Conservation (phyloP, 2,888 invertebrate genomes). For the Hipparchia semele region DNA sequence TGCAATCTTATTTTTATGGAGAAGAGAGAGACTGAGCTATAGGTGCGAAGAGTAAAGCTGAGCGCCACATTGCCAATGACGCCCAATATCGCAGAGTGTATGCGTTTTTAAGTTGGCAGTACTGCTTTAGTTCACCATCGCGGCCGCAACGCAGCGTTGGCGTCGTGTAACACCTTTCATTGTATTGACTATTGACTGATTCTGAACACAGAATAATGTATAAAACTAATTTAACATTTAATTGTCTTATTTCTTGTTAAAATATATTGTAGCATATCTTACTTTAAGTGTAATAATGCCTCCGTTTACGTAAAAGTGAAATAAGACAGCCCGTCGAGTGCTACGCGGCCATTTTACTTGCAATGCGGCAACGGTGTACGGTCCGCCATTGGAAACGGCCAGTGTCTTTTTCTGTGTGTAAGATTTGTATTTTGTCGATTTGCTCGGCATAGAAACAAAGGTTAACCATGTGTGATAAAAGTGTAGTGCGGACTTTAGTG, state of each 20-base stretch:
- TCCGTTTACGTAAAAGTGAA: conserved; percentile 80
- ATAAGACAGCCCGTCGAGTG: conserved; percentile 80
- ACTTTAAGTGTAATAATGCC: conserved; percentile 81
- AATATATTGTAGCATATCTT: conserved; percentile 76
- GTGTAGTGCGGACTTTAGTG: conserved; percentile 83
- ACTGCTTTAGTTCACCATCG: conserved; percentile 80
- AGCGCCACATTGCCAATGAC: conserved; percentile 78
- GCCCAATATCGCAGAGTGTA: conserved; percentile 74
- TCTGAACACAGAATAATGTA: conserved; percentile 85
- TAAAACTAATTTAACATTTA: conserved; percentile 85
- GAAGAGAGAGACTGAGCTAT: conserved; percentile 57
- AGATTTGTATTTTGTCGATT: conserved; percentile 81
- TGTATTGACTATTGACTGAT: conserved; percentile 89
- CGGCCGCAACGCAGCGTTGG: conserved; percentile 83
- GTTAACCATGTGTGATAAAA: conserved; percentile 81
- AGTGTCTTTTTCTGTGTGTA: conserved; percentile 86
- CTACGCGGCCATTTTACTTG: conserved; percentile 88
- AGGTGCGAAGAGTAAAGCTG: conserved; percentile 58
- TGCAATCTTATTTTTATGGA: conserved; percentile 45
- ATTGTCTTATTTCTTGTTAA: conserved; percentile 79
- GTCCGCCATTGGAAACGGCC: conserved; percentile 89
- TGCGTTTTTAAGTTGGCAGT: conserved; percentile 67
- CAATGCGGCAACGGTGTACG: conserved; percentile 89
- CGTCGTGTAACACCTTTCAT: conserved; percentile 88
- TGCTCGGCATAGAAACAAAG: conserved; percentile 77